A percentile compares a stretch with the other conserved stretches of the same genome.
Evolutionary conservation across 2,797 vertebrate genomes (phyloP).

Genomic region (Microctenopoma steveboyesi): DNA sequence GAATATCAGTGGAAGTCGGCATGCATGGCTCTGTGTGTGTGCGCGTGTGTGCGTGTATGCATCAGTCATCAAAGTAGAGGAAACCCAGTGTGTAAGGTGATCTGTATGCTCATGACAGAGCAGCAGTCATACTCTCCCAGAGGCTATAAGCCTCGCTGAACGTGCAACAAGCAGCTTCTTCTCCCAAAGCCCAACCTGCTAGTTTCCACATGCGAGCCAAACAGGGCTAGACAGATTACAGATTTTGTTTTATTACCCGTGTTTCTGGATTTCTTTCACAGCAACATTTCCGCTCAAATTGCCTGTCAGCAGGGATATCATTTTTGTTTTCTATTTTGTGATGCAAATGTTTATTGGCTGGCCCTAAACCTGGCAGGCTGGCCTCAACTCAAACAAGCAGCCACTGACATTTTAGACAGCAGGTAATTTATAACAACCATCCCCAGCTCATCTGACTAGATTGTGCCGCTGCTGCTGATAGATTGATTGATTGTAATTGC

Average conservation of each 20-base stretch:
- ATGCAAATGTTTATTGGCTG: slow-evolving; percentile 45
- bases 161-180: slow-evolving; percentile 79
- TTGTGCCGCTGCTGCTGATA: slow-evolving; percentile 52
- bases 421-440: slow-evolving; percentile 64
- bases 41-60: slow-evolving; percentile 22
- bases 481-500: slow-evolving; percentile 68
- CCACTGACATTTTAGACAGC: slow-evolving; percentile 57
- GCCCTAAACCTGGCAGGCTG: slow-evolving; percentile 25
- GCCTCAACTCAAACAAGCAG: slow-evolving; percentile 42
- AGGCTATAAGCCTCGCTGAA: slow-evolving; percentile 79
- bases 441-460: slow-evolving; percentile 58
- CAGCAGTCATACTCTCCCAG: slow-evolving; percentile 71
- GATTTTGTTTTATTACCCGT: slow-evolving; percentile 50
- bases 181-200: slow-evolving; percentile 45
- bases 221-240: slow-evolving; percentile 50
- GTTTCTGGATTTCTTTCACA: slow-evolving; percentile 51
- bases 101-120: slow-evolving; percentile 75
- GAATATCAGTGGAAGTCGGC: slow-evolving; percentile 45
- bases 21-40: slow-evolving; percentile 25
- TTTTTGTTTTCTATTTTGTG: slow-evolving; percentile 27
- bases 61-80: slow-evolving; percentile 75
- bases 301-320: slow-evolving; percentile 32
- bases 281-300: slow-evolving; percentile 26
- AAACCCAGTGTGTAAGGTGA: slow-evolving; percentile 77
- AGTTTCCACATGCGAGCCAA: slow-evolving; percentile 44